Conservation (phyloP, 2,888 invertebrate species). For the Aphodius sticticus region DNA sequence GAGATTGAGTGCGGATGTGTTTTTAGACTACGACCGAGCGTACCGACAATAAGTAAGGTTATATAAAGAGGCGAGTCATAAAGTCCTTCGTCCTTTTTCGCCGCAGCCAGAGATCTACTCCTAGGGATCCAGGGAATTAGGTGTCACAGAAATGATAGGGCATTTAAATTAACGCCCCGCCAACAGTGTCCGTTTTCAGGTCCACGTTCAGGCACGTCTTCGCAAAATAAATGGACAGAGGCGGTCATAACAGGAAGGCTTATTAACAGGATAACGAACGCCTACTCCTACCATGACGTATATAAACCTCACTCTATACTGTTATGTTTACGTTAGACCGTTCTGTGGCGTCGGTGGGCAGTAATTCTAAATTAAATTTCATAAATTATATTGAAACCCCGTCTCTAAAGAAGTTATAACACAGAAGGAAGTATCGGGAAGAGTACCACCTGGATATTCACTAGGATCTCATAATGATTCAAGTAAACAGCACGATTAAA, state of each 20-base stretch:
- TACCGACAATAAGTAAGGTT: slow-evolving; percentile 4
- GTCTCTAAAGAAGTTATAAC: neutral
- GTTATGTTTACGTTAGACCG: neutral
- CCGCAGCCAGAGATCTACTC: neutral
- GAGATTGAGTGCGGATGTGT: slow-evolving; percentile 4
- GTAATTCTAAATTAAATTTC: slow-evolving; percentile 4
- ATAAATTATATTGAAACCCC: neutral
- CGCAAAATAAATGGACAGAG: neutral
- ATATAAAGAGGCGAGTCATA: neutral
- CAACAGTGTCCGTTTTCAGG: neutral
- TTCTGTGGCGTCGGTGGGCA: neutral
- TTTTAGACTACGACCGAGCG: neutral
- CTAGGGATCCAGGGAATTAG: neutral
- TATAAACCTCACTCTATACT: neutral
- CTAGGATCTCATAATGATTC: neutral
- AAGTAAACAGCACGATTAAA: neutral
- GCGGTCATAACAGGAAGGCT: neutral
- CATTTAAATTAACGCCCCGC: neutral
- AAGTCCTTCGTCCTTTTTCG: neutral
- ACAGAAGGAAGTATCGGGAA: neutral
- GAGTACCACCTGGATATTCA: neutral
- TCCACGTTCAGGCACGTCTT: neutral
- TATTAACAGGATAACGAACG: slow-evolving; percentile 4
- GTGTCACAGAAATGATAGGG: slow-evolving; percentile 4
- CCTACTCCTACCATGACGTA: neutral